These are phyloP conservation scores for Drosophila biarmipes DNA, from an alignment of 1,140 invertebrate species.

Conservation along the genomic window DNA sequence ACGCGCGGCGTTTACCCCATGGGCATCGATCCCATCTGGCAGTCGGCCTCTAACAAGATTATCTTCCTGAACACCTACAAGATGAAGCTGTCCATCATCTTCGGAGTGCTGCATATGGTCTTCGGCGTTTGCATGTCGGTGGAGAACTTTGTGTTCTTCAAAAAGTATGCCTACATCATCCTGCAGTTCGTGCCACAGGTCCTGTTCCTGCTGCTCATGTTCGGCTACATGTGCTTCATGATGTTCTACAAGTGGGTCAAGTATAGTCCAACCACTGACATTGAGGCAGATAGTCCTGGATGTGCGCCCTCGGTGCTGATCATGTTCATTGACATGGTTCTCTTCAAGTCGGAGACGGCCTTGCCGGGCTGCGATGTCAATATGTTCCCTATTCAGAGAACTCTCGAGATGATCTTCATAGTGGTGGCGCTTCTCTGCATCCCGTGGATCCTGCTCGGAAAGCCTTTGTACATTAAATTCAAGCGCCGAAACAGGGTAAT, in stretches of 20 bases:
- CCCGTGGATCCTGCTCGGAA: slow-evolving; percentile 95
- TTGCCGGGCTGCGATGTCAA: slow-evolving; percentile 86
- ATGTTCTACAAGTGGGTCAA: slow-evolving; percentile 96
- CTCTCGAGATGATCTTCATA: slow-evolving; percentile 90
- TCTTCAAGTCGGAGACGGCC: slow-evolving; percentile 87
- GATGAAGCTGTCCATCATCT: slow-evolving; percentile 99
- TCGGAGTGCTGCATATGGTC: slow-evolving; percentile 98
- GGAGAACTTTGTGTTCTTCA: slow-evolving; percentile 95
- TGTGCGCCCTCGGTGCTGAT: slow-evolving; percentile 96
- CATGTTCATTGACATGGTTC: slow-evolving; percentile 96
- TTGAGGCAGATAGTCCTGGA: slow-evolving; percentile 85
- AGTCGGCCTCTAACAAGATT: slow-evolving; percentile 96
- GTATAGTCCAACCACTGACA: slow-evolving; percentile 87
- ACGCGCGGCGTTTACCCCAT: slow-evolving; percentile 66
- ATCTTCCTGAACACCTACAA: slow-evolving; percentile 99
- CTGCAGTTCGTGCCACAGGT: slow-evolving; percentile 97
- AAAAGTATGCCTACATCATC: slow-evolving; percentile 91
- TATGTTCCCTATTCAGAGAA: slow-evolving; percentile 90
- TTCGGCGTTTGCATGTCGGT: slow-evolving; percentile 96
- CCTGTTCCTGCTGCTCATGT: slow-evolving; percentile 94
- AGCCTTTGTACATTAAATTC: slow-evolving; percentile 90
- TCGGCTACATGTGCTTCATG: slow-evolving; percentile 96
- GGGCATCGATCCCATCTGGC: slow-evolving; percentile 92
- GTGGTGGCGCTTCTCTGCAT: slow-evolving; percentile 92
- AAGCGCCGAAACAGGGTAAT: slow-evolving; percentile 54